A percentile compares a stretch with the other conserved stretches of the same genome.
These are phyloP conservation scores for Mesochorus sp. DNA, from an alignment of 2,888 invertebrate species.

Conservation along the genomic window DNA sequence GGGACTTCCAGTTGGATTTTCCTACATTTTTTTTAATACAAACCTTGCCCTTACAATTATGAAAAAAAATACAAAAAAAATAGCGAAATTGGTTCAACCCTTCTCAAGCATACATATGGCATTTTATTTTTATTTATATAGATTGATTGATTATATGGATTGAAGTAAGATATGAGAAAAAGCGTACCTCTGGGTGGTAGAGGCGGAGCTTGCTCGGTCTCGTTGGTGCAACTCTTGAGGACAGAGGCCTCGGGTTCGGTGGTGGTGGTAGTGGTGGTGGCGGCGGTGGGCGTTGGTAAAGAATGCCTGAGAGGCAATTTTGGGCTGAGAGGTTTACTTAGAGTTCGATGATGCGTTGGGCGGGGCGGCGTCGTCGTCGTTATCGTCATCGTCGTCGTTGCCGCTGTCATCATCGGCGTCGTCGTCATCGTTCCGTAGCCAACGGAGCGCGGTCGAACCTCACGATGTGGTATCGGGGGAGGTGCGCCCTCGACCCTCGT, in stretches of 20 bases:
- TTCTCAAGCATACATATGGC: no score
- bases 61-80: neutral
- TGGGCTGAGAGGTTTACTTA: constrained; percentile 84
- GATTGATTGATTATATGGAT: no score
- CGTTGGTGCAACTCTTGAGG: constrained; percentile 83
- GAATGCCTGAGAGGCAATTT: constrained; percentile 83
- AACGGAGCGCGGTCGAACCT: constrained; percentile 85
- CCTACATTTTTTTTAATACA: no score
- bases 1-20: no score
- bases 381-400: no score
- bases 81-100: no score
- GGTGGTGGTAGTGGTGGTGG: constrained; percentile 64
- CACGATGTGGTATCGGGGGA: constrained; percentile 85
- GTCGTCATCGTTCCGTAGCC: no score
- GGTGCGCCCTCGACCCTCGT: constrained; percentile 78
- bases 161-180: neutral
- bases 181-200: constrained; percentile 88
- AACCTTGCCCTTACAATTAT: no score
- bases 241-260: neutral
- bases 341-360: constrained; percentile 81
- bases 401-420: no score
- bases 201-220: constrained; percentile 87
- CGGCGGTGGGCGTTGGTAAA: constrained; percentile 83
- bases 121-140: no score
- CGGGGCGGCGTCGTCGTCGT: constrained; percentile 80